phyloP scores from a whole-genome alignment of 30 jellyfish, hydroid and myxozoan species.

The Hydractinia symbiolongicarpus region DNA sequence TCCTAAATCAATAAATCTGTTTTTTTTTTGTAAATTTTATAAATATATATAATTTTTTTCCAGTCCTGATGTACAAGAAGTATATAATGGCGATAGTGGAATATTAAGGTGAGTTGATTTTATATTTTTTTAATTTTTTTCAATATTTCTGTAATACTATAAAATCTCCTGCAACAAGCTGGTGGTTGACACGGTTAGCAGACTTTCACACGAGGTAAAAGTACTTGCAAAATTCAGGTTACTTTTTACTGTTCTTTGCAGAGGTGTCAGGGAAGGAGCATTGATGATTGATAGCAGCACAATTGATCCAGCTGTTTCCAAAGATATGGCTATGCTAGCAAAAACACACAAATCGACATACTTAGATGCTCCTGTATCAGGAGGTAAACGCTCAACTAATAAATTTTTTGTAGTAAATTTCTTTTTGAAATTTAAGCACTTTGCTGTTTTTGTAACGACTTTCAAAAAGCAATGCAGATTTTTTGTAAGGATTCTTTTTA shows the following conservation, averaged over 20 bases:
- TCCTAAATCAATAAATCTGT: background rate
- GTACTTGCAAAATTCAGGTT: background rate
- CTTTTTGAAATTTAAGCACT: too few species aligned
- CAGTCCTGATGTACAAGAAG: conserved; percentile 96
- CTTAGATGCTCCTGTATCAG: conserved; percentile 99
- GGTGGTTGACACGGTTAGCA: background rate
- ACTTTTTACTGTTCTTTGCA: background rate
- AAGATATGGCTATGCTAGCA: conserved; percentile 68
- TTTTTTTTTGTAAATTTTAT: background rate
- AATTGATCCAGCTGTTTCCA: conserved; percentile 93
- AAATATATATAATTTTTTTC: background rate
- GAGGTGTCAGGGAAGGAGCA: conserved; percentile 71
- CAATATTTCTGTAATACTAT: background rate
- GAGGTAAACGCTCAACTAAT: conserved; percentile 48
- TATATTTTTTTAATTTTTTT: background rate
- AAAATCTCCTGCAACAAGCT: background rate
- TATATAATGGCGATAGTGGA: conserved; percentile 87
- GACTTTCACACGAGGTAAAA: too few species aligned
- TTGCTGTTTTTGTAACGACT: too few species aligned
- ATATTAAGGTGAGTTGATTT: conserved; percentile 57
- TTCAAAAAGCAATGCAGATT: too few species aligned
- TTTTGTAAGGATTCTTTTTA: too few species aligned
- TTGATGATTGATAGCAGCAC: conserved; percentile 95
- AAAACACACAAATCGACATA: conserved; percentile 48
- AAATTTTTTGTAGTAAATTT: too few species aligned